Conservation (phyloP, 2,888 invertebrate species). For the Thyatira batis region DNA sequence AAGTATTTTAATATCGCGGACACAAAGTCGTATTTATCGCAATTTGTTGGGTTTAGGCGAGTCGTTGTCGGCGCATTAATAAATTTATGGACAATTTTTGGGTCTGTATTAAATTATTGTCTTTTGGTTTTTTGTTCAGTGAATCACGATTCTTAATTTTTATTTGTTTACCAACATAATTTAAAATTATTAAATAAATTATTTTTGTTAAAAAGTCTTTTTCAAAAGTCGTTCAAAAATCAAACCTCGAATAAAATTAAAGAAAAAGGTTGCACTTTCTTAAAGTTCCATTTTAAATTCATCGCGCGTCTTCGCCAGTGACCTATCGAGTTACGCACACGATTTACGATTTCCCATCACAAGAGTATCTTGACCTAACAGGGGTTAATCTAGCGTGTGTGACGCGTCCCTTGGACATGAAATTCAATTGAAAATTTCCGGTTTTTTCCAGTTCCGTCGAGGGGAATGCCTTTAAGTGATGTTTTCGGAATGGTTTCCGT, state of each 20-base stretch:
- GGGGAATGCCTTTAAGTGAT: constrained; percentile 63
- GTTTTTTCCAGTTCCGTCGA: constrained; percentile 42
- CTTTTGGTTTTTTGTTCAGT: constrained; percentile 9
- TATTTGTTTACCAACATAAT: too few relatives aligned
- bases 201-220: too few relatives aligned
- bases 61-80: constrained; percentile 55
- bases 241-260: too few relatives aligned
- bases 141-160: constrained; percentile 22
- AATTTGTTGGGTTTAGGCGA: constrained; percentile 50
- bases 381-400: constrained; percentile 69
- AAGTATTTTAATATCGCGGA: constrained; percentile 66
- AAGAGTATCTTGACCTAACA: constrained; percentile 39
- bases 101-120: constrained; percentile 37
- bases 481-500: constrained; percentile 65
- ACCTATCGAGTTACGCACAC: constrained; percentile 51
- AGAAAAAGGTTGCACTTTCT: not conserved
- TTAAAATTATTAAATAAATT: too few relatives aligned
- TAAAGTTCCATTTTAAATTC: not conserved
- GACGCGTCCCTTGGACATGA: constrained; percentile 58
- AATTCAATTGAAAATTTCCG: constrained; percentile 74
- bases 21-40: constrained; percentile 59
- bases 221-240: too few relatives aligned
- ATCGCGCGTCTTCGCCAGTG: not conserved
- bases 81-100: constrained; percentile 64
- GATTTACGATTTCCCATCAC: constrained; percentile 51